Evolutionary conservation across 2,797 vertebrate species (phyloP).

Genomic region (Ciconia nigra): DNA sequence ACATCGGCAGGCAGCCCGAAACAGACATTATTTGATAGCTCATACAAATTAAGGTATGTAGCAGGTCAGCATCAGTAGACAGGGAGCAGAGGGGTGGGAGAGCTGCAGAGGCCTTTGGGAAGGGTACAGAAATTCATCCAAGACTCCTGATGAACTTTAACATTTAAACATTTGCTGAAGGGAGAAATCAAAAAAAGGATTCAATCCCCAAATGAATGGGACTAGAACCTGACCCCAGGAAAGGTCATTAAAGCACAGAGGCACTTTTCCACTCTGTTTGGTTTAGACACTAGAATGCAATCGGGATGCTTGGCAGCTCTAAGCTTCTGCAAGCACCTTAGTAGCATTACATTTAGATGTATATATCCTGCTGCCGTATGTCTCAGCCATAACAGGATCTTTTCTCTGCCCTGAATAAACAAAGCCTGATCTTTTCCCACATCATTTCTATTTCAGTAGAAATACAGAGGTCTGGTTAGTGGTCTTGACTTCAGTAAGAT

Average conservation of each 20-base stretch:
- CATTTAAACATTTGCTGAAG: neutral
- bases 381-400: slow-evolving; percentile 24
- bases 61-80: neutral
- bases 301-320: neutral
- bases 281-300: slow-evolving; percentile 1
- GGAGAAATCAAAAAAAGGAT: neutral
- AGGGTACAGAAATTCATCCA: neutral
- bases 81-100: neutral
- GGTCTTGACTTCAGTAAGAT: neutral
- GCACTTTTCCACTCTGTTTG: slow-evolving; percentile 4
- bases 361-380: neutral
- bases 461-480: neutral
- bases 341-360: neutral
- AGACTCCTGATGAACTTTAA: neutral
- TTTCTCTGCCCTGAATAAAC: slow-evolving; percentile 26
- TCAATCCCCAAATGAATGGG: neutral
- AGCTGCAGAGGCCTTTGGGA: neutral
- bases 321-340: slow-evolving; percentile 2
- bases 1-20: neutral
- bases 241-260: slow-evolving; percentile 12
- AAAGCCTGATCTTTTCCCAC: slow-evolving; percentile 30
- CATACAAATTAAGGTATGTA: slow-evolving; percentile 19
- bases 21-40: slow-evolving; percentile 42
- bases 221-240: neutral
- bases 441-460: slow-evolving; percentile 7